phyloP scores from a whole-genome alignment of 1,140 invertebrate species.

The Neuroterus valhalla region DNA sequence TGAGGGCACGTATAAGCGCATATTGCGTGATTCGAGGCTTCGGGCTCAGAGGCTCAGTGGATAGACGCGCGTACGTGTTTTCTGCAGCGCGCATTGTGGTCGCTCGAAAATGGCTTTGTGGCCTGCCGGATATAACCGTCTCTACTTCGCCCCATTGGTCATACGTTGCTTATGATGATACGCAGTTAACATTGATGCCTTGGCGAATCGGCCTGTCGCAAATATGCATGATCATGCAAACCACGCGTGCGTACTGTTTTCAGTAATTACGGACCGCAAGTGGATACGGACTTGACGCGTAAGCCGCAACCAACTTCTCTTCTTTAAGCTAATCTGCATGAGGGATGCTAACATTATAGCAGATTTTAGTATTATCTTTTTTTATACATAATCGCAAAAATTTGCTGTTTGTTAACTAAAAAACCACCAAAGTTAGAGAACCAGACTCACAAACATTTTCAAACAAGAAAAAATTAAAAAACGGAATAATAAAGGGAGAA shows the following conservation, averaged over 20 bases:
- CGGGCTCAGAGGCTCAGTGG: slow-evolving; percentile 4
- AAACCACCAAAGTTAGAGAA: too few species aligned
- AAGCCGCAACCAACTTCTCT: too few species aligned
- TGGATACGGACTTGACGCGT: too few species aligned
- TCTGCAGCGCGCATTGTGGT: slow-evolving; percentile 66
- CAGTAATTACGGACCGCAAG: too few species aligned
- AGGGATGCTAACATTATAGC: too few species aligned
- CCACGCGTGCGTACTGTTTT: slow-evolving; percentile 32
- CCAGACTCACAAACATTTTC: too few species aligned
- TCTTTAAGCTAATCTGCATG: too few species aligned
- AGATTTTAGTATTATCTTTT: too few species aligned
- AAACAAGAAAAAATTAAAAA: too few species aligned
- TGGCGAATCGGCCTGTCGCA: slow-evolving; percentile 29
- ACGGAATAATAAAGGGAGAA: too few species aligned
- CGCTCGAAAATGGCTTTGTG: slow-evolving; percentile 68
- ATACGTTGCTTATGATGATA: slow-evolving; percentile 25
- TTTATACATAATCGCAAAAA: too few species aligned
- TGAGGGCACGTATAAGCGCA: slow-evolving; percentile 54
- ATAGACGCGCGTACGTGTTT: slow-evolving; percentile 54
- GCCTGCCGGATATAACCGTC: slow-evolving; percentile 59
- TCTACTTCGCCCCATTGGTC: slow-evolving; percentile 54
- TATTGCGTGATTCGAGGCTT: slow-evolving; percentile 54
- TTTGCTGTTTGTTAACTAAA: too few species aligned
- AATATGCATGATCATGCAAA: slow-evolving; percentile 37
- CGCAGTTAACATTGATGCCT: slow-evolving; percentile 62